Base-by-base conservation (phyloP, 2,797 vertebrate species). In the Euthynnus affinis region DNA sequence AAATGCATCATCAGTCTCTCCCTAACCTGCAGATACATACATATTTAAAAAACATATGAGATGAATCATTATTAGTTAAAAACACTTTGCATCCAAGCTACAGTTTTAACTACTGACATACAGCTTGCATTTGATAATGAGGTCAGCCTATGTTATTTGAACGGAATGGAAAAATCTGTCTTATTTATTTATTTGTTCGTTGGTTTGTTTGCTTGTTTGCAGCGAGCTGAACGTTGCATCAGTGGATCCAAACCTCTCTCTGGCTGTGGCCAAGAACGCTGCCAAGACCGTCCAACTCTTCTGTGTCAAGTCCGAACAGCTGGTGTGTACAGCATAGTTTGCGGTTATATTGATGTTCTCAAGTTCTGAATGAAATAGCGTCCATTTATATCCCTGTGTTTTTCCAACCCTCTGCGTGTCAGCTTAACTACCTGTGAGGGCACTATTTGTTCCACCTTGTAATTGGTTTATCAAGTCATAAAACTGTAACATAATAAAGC, bases 281-380 rank as follows among this genome's bases (percentile, higher is more conserved):
- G 96, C 96, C 56, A 99, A 99, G 94, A 99, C 98, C 9, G 94
- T 99, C 82, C 97, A 99, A 58, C 96, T 99, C 67, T 99, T 96
- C 10, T 95, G 96, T 66, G 98, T 99, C 67, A 99, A 99, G 91
- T 98, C 97, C 8, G 98, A 99, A 80, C 98, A 99, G 82, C 96
- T 99, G 95, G 98, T 99, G 95, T 94, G 86, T 76, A 65, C 9
- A n/a, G 14, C 9, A 0, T 10, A 0, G 1, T 42, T 23, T 44
- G 34, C 53, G 27, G 46, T 13, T 29, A 9, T 71, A 10, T 34
- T 46, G 58, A 64, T 58, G 32, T 10, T 14, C 29, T 6, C 29
- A 32, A 32, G 29, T 32, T 32, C 29, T 32, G 29, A 32, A 32
- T 32, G 29, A 32, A 32, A 32, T 6, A 32, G 4, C 29, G 6